Evolutionary conservation across 2,888 invertebrate genomes (phyloP).

Genomic region (Platycheirus albimanus): DNA sequence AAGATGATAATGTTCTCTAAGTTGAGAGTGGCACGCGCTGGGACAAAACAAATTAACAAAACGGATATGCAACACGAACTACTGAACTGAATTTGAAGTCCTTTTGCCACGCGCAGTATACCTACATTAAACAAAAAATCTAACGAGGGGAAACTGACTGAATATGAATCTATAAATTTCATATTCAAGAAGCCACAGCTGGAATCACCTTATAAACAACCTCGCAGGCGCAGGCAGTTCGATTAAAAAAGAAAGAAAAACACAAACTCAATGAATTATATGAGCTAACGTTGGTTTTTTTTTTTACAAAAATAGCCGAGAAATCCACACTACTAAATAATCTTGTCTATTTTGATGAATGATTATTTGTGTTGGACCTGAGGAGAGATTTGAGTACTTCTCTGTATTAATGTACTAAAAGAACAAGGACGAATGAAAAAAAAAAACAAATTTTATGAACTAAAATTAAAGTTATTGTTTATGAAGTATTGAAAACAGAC

Average conservation of each 20-base stretch:
- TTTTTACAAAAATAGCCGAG: constrained; percentile 62
- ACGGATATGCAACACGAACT: constrained; percentile 60
- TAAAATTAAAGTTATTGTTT: not conserved
- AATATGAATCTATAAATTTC: constrained; percentile 23
- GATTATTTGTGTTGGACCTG: constrained; percentile 65
- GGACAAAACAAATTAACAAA: constrained; percentile 31
- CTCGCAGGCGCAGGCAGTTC: constrained; percentile 24
- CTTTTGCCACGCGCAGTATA: constrained; percentile 25
- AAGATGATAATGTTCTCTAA: constrained; percentile 50
- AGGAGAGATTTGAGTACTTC: constrained; percentile 32
- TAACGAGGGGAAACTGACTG: no score
- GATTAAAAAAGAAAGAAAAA: constrained; percentile 44
- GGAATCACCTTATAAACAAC: constrained; percentile 51
- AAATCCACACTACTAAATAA: constrained; percentile 44
- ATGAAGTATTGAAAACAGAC: not conserved
- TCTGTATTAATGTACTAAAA: not conserved
- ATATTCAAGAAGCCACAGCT: constrained; percentile 43
- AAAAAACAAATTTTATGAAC: constrained; percentile 20
- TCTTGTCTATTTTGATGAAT: constrained; percentile 66
- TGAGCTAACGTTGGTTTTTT: constrained; percentile 62
- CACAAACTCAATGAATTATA: constrained; percentile 56
- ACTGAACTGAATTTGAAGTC: constrained; percentile 58
- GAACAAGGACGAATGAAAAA: not conserved
- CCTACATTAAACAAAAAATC: constrained; percentile 1
- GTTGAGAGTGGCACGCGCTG: constrained; percentile 60